These are phyloP conservation scores for Tenebrio molitor DNA, from an alignment of 1,140 invertebrate species.

Conservation along the genomic window DNA sequence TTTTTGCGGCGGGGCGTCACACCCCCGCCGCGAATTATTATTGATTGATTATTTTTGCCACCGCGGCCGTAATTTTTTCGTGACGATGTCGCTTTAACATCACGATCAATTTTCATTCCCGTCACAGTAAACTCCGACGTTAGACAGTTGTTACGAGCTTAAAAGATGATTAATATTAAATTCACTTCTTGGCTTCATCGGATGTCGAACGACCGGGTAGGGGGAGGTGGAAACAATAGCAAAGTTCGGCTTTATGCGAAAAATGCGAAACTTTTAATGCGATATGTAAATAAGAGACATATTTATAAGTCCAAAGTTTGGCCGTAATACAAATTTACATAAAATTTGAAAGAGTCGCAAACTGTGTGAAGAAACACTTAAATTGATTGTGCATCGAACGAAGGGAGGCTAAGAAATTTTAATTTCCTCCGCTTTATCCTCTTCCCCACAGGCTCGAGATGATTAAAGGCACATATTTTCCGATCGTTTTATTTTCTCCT, in stretches of 20 bases:
- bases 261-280: conserved; percentile 28
- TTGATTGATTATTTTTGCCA: neutral
- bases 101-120: conserved; percentile 29
- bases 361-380: conserved; percentile 25
- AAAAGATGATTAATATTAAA: conserved; percentile 36
- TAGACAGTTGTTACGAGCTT: conserved; percentile 29
- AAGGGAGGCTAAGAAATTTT: neutral
- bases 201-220: neutral
- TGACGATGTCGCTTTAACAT: neutral
- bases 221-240: conserved; percentile 23
- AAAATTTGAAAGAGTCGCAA: conserved; percentile 21
- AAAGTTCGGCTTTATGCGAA: conserved; percentile 20
- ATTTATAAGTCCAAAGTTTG: conserved; percentile 32
- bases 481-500: too few species aligned
- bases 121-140: conserved; percentile 2
- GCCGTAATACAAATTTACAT: conserved; percentile 32
- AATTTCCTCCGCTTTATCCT: neutral
- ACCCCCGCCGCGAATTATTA: neutral
- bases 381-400: conserved; percentile 31
- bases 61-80: neutral
- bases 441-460: neutral
- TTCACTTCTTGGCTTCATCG: conserved; percentile 37
- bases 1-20: neutral
- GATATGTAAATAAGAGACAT: conserved; percentile 38
- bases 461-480: neutral